These are phyloP conservation scores for Drosophila prostipennis DNA, from an alignment of 2,888 invertebrate species.

Conservation along the genomic window DNA sequence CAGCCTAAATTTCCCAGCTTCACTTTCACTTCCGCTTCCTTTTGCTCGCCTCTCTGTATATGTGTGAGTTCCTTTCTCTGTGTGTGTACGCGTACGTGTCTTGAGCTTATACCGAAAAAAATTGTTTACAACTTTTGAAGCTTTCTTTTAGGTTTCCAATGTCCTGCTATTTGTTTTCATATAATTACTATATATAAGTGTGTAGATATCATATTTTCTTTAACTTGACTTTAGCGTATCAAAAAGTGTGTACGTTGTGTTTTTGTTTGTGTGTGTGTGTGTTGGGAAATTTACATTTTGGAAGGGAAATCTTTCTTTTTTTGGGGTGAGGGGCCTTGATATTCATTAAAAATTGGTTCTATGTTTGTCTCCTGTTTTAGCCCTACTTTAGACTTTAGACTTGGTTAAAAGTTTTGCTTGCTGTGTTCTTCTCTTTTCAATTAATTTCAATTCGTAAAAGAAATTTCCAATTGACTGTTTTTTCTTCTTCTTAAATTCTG, in stretches of 20 bases:
- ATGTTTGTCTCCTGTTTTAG: conserved; percentile 24
- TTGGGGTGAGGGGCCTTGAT: conserved; percentile 43
- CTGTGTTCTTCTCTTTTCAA: conserved; percentile 8
- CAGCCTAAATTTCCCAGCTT: conserved; percentile 2
- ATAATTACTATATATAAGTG: conserved; percentile 33
- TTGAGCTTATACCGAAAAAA: conserved; percentile 47
- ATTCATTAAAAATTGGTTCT: conserved; percentile 63
- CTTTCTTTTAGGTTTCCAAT: conserved; percentile 47
- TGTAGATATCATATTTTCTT: conserved; percentile 32
- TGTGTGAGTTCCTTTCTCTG: conserved; percentile 28
- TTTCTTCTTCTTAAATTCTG: background rate
- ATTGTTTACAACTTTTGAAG: conserved; percentile 48
- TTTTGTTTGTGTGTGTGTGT: conserved; percentile 26
- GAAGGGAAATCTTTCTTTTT: background rate
- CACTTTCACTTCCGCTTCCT: background rate
- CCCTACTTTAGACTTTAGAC: background rate
- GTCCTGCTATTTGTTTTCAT: conserved; percentile 43
- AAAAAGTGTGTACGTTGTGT: conserved; percentile 43
- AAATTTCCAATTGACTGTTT: background rate
- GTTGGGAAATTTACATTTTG: conserved; percentile 60
- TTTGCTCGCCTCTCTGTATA: conserved; percentile 27
- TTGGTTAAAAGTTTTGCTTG: conserved; percentile 18
- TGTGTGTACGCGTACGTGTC: conserved; percentile 25
- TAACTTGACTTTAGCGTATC: conserved; percentile 55
- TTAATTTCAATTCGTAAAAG: background rate